Evolutionary conservation across 2,113 vertebrate genomes (phyloP), one percentile per base, ranked within the genome.

Genomic region (Rissa tridactyla): DNA sequence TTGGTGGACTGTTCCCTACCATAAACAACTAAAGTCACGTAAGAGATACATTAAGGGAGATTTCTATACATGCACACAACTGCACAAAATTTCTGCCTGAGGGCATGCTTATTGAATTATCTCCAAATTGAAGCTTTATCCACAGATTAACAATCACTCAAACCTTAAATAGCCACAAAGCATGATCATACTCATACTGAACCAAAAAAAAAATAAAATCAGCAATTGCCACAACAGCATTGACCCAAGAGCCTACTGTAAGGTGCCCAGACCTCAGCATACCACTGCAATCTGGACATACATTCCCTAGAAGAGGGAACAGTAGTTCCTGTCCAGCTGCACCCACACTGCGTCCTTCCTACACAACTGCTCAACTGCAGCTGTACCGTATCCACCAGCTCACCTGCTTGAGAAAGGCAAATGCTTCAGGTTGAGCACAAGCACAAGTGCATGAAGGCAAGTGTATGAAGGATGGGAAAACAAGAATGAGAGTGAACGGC

Each of bases 1-100:
- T 13, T 61, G 62, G 36, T 88, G 69, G 57, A 81, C 60, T 38
- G 20, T 30, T 94, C 46, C 25, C 42, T 73, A 23, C 36, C 27
- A 69, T 25, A 78, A 60, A 65, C 72, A 82, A 72, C 32, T 61
- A 4, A 84, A 91, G 27, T 65, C 83, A 66, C 4, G 1, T n/a
- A 52, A 52, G 36, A 86, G 17, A 58, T 68, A 25, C 8, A 61
- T 52, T 32, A 82, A n/a, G 30, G 58, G 27, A 91, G 9, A 46
- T 68, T 89, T 93, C 30, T 51, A 17, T 36, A 54, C 32, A 27
- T 16, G 11, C 57, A 76, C 13, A 82, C 3, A 76, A 17, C 61
- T 64, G 34, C 34, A 80, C 19, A 69, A 66, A 72, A 69, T 72
- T 91, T 85, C 66, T 96, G 46, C 44, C 44, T 93, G 62, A 82